phyloP scores from a whole-genome alignment of 37 sponge, comb jelly and placozoan genomes.

The Axinella damicornis region DNA sequence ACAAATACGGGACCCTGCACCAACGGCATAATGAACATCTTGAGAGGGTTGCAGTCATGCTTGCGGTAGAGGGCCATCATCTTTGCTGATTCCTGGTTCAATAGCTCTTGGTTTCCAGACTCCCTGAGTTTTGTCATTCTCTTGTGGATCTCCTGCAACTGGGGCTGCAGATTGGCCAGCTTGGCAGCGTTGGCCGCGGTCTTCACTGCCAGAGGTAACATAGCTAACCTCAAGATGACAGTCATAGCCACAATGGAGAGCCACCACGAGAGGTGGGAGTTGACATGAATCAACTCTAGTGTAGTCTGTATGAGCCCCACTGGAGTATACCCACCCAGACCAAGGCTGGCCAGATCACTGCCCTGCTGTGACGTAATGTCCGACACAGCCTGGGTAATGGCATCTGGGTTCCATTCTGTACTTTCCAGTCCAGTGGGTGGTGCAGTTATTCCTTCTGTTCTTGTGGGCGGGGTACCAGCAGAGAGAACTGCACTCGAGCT shows the following conservation, averaged over 20 bases:
- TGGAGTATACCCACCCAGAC: conserved; percentile 85
- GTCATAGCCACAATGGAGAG: conserved; percentile 61
- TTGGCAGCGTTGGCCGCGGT: conserved; percentile 59
- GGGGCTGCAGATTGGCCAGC: conserved; percentile 71
- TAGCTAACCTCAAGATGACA: conserved; percentile 45
- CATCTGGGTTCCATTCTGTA: not conserved
- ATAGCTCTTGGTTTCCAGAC: conserved; percentile 49
- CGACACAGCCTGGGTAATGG: not conserved
- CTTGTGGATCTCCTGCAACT: conserved; percentile 35
- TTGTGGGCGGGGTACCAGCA: too few relatives aligned
- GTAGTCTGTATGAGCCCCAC: conserved; percentile 78
- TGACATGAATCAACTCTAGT: conserved; percentile 72
- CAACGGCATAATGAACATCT: conserved; percentile 68
- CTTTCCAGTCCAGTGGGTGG: too few relatives aligned
- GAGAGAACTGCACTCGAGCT: too few relatives aligned
- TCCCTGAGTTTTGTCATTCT: conserved; percentile 44
- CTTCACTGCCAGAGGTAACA: conserved; percentile 66
- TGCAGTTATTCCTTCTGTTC: too few relatives aligned
- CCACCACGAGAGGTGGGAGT: conserved; percentile 91
- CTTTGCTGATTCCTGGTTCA: conserved; percentile 21
- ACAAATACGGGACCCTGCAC: conserved; percentile 81
- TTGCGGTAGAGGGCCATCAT: conserved; percentile 57
- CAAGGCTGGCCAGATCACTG: conserved; percentile 56
- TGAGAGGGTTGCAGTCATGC: conserved; percentile 74
- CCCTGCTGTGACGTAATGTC: not conserved